phyloP scores from a whole-genome alignment of 2,113 vertebrate genomes.

The Rhabdomys dilectus region DNA sequence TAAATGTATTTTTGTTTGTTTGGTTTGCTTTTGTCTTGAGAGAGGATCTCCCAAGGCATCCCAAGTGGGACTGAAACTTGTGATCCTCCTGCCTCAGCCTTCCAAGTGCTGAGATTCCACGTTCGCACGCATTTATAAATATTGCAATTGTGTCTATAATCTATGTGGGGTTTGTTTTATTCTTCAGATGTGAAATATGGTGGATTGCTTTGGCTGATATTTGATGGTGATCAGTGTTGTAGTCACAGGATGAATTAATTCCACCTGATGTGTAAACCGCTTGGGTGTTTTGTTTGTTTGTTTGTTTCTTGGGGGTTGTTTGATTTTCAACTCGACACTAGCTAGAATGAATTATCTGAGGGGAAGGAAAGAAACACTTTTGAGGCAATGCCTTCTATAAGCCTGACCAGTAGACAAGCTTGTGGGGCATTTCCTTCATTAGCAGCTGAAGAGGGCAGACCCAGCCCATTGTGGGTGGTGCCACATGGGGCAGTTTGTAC shows the following conservation, averaged over 20 bases:
- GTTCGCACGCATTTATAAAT: not conserved
- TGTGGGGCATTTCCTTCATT: not conserved
- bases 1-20: not conserved
- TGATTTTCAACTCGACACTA: not conserved
- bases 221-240: not conserved
- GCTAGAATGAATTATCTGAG: not conserved
- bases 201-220: not conserved
- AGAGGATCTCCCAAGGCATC: not conserved
- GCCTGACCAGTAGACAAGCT: not conserved
- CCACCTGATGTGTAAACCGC: not conserved
- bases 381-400: not conserved
- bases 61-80: not conserved
- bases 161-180: not conserved
- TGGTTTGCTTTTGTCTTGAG: not conserved
- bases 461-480: not conserved
- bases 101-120: not conserved
- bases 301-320: not conserved
- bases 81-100: not conserved
- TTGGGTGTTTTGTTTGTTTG: too few relatives aligned
- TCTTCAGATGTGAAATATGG: not conserved
- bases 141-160: not conserved
- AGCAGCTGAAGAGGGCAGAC: too few relatives aligned
- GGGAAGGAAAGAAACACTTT: not conserved
- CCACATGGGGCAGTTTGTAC: not conserved
- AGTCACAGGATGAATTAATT: constrained; percentile 27